Evolutionary conservation across 2,113 vertebrate species (phyloP).

Genomic region (Salvelinus fontinalis): DNA sequence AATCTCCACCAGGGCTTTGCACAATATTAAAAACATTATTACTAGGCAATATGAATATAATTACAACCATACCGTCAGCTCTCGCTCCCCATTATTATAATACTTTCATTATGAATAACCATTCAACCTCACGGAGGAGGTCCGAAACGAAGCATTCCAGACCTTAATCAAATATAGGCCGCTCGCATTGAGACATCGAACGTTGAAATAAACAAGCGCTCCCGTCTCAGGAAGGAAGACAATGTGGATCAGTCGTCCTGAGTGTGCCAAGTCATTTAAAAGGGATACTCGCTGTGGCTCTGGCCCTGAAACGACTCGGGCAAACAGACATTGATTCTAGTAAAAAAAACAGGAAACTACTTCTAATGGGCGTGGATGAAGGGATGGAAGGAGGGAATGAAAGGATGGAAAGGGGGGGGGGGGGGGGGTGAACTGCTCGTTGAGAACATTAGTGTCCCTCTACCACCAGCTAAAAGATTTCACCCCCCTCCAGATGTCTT

Average conservation of each 20-base stretch:
- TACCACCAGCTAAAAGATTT: background rate
- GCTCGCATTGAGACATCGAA: slow-evolving; percentile 13
- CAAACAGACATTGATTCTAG: slow-evolving; percentile 43
- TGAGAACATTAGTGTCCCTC: slow-evolving; percentile 15
- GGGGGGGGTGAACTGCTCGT: background rate
- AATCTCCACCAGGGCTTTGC: slow-evolving; percentile 34
- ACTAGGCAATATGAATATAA: slow-evolving; percentile 32
- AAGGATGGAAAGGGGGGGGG: too few relatives aligned
- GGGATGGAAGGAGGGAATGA: slow-evolving; percentile 11
- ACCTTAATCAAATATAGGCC: slow-evolving; percentile 31
- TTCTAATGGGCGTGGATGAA: slow-evolving; percentile 16
- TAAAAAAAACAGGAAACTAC: slow-evolving; percentile 12
- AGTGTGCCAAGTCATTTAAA: slow-evolving; percentile 42
- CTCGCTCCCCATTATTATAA: slow-evolving; percentile 28
- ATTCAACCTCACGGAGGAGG: slow-evolving; percentile 26
- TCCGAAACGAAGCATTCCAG: slow-evolving; percentile 18
- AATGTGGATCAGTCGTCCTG: slow-evolving; percentile 27
- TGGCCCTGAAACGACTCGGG: slow-evolving; percentile 13
- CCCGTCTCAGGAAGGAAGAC: slow-evolving; percentile 12
- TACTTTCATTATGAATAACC: slow-evolving; percentile 22
- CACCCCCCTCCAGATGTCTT: slow-evolving; percentile 5
- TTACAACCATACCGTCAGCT: slow-evolving; percentile 29
- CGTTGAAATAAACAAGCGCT: slow-evolving; percentile 13
- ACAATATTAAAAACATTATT: slow-evolving; percentile 56
- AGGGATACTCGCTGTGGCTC: slow-evolving; percentile 20